Evolutionary conservation across 2,888 invertebrate species (phyloP).

Genomic region (Dioctria linearis): DNA sequence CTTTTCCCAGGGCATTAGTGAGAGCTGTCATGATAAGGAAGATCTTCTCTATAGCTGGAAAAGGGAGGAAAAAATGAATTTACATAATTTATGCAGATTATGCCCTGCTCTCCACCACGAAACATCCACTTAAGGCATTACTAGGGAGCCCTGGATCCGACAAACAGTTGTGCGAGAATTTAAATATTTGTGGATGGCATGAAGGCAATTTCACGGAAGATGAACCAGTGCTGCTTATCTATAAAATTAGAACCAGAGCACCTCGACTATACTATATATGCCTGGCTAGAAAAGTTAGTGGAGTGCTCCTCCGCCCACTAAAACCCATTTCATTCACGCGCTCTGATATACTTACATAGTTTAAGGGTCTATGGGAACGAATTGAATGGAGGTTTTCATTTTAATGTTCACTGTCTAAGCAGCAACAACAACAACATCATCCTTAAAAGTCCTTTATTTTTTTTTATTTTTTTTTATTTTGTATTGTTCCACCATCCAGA

Average conservation of each 20-base stretch:
- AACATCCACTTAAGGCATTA: conserved; percentile 49
- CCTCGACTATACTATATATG: not conserved
- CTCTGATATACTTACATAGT: conserved; percentile 31
- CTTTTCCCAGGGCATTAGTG: conserved; percentile 48
- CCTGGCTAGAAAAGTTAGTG: not conserved
- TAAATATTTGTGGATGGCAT: conserved; percentile 59
- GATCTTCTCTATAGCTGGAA: conserved; percentile 33
- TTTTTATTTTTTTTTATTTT: not conserved
- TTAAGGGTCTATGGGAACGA: conserved; percentile 25
- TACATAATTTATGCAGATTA: conserved; percentile 59
- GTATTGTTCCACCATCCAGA: conserved; percentile 34
- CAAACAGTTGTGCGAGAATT: conserved; percentile 54
- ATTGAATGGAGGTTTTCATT: conserved; percentile 16
- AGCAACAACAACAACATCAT: too few relatives aligned
- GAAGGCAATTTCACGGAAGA: conserved; percentile 60
- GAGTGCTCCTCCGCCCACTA: not conserved
- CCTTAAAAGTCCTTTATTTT: not conserved
- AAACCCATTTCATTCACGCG: not conserved
- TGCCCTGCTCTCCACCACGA: conserved; percentile 33
- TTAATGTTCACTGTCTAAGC: conserved; percentile 25
- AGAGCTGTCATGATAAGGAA: conserved; percentile 47
- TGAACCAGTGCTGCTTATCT: conserved; percentile 59
- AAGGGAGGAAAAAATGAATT: conserved; percentile 55
- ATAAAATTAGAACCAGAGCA: conserved; percentile 55
- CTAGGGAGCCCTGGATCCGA: conserved; percentile 34